Conservation (phyloP, 1,140 invertebrate genomes). For the Nasonia vitripennis region DNA sequence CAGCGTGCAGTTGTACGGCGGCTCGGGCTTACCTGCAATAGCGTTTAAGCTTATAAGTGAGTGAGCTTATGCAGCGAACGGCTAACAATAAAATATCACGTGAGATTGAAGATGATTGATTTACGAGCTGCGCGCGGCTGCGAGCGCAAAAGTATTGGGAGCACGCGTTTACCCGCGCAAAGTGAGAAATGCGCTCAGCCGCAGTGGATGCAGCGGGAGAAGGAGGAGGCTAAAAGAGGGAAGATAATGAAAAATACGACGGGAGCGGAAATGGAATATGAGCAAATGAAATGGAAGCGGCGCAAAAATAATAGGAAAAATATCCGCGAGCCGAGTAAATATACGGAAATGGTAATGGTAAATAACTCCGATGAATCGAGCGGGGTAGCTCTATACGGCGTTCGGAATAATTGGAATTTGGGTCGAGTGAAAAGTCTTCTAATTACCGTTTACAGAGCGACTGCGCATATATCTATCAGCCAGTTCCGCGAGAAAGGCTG, state of each 20-base stretch:
- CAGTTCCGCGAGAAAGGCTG: too few relatives aligned
- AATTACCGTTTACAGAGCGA: neutral
- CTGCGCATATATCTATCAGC: too few relatives aligned
- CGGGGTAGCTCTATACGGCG: too few relatives aligned
- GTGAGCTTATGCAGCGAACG: too few relatives aligned
- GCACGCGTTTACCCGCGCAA: too few relatives aligned
- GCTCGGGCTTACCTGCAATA: constrained; percentile 84
- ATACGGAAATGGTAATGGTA: neutral
- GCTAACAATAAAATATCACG: too few relatives aligned
- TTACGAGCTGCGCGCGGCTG: too few relatives aligned
- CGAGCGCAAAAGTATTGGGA: too few relatives aligned
- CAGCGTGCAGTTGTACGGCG: constrained; percentile 86
- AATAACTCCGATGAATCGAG: neutral
- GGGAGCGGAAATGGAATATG: neutral
- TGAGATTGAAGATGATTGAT: too few relatives aligned
- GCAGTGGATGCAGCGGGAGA: neutral
- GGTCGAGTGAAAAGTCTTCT: neutral
- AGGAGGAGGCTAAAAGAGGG: neutral
- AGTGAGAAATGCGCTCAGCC: too few relatives aligned
- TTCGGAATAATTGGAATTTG: neutral
- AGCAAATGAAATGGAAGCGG: neutral
- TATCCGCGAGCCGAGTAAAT: neutral
- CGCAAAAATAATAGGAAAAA: neutral
- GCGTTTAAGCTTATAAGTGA: neutral
- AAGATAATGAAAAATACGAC: neutral